phyloP scores from a whole-genome alignment of 1,140 invertebrate species.

The Halesus radiatus region DNA sequence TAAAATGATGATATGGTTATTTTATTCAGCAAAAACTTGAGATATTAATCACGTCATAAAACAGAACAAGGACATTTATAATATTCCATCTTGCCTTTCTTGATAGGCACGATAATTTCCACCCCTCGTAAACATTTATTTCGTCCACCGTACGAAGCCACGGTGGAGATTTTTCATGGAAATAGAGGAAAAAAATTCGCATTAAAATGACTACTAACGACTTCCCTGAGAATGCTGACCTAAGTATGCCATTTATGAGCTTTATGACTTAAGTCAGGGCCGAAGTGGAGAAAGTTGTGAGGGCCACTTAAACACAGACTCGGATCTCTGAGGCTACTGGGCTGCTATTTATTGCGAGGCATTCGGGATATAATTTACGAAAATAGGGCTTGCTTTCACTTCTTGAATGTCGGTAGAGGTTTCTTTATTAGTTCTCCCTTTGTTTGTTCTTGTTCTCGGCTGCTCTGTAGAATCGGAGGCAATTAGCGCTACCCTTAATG shows the following conservation, averaged over 20 bases:
- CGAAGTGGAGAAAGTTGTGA: background rate
- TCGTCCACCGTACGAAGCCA: no score
- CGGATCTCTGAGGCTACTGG: background rate
- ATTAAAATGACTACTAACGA: constrained; percentile 24
- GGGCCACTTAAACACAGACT: constrained; percentile 11
- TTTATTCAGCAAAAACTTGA: no score
- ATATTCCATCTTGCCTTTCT: no score
- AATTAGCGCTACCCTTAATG: background rate
- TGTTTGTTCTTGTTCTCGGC: constrained; percentile 12
- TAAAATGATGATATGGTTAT: no score
- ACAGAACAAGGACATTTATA: no score
- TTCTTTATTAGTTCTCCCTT: constrained; percentile 17
- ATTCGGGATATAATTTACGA: constrained; percentile 25
- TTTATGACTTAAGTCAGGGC: constrained; percentile 14
- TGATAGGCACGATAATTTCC: no score
- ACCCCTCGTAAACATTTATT: no score
- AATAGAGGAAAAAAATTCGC: constrained; percentile 1
- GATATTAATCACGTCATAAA: no score
- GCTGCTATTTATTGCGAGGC: constrained; percentile 1
- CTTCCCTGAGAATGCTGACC: constrained; percentile 16
- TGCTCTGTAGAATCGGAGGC: background rate
- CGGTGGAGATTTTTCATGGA: background rate
- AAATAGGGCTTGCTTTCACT: constrained; percentile 19
- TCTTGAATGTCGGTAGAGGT: constrained; percentile 10
- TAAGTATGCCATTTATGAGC: constrained; percentile 14